Percentiles rank a stretch among this genome's conserved stretches.
Conservation (phyloP, 2,888 invertebrate genomes). For the Xylota sylvarum region DNA sequence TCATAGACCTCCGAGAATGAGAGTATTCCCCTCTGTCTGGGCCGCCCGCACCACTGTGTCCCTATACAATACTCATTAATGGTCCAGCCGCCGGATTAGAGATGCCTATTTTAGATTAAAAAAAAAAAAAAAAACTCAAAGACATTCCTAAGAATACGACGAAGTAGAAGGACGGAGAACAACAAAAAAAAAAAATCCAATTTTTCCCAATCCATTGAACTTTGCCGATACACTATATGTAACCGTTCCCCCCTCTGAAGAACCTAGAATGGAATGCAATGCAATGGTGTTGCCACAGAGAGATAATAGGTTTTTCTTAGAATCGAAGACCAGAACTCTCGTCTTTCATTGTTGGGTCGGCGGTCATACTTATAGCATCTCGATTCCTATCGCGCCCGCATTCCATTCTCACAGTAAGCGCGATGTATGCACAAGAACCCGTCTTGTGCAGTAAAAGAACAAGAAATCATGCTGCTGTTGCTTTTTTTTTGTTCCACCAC, state of each 20-base stretch:
- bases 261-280: conserved; percentile 55
- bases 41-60: conserved; percentile 35
- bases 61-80: conserved; percentile 65
- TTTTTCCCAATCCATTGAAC: conserved; percentile 69
- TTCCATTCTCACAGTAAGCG: conserved; percentile 77
- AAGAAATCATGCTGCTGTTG: conserved; percentile 58
- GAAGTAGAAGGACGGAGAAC: conserved; percentile 1
- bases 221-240: conserved; percentile 65
- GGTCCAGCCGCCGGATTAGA: conserved; percentile 66
- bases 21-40: conserved; percentile 54
- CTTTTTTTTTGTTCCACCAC: conserved; percentile 31
- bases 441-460: conserved; percentile 44
- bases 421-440: conserved; percentile 58
- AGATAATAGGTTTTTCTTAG: conserved; percentile 74
- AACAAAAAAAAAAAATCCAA: conserved; percentile 5
- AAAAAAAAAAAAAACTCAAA: conserved; percentile 31
- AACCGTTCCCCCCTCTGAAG: conserved; percentile 6
- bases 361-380: conserved; percentile 69
- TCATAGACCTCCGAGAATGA: conserved; percentile 63
- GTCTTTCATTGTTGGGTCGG: conserved; percentile 76
- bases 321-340: conserved; percentile 63
- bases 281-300: conserved; percentile 36
- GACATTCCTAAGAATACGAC: conserved; percentile 52
- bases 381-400: conserved; percentile 72
- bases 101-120: conserved; percentile 67